Base-by-base conservation (phyloP, 2,113 vertebrate genomes). In the Etia nguti region DNA sequence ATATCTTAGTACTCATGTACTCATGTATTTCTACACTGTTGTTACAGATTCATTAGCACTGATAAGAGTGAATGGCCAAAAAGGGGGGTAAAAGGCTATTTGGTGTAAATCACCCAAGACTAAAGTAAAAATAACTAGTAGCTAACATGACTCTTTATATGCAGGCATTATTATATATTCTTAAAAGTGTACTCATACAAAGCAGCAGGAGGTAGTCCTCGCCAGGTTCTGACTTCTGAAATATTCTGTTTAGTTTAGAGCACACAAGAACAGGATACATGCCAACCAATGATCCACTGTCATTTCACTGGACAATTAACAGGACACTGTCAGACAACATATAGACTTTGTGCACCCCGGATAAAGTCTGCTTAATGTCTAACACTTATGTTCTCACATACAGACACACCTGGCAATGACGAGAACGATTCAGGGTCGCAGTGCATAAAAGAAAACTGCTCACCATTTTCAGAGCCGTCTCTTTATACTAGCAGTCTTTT, bases 61-160 rank as follows among this genome's bases (percentile, higher is more conserved):
- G 34, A 38, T 65, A 3, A 65, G 18, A 65, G 5, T 65, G 13
- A 13, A 38, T 65, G 20, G 18, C 18, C 31, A 56, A 7, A 59
- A 59, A 59, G 16, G n/a, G 10, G 52, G n/a, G 0, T 0, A 1
- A 59, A 59, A 16, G 4, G 3, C 26, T 29, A 16, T 59, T 24
- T 56, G 54, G 22, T 24, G 22, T 56, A 13, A 56, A 56, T 56
- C 24, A 56, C 22, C 22, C n/a, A 24, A 56, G 55, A 13, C n/a
- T 54, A 56, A 11, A 56, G 6, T 12, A 24, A 56, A 56, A 24
- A 22, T 11, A 56, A 24, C 22, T 56, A 55, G n/a, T 24, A 24
- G 54, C 20, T 55, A 55, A 55, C 54, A 12, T 22, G n/a, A 24
- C n/a, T 22, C 22, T 56, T 6, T 24, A 55, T 6, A 55, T 24